Percentiles rank a stretch among this genome's conserved stretches.
Evolutionary conservation across 1,140 invertebrate genomes (phyloP).

Genomic region (Gonatopus flavifemur): DNA sequence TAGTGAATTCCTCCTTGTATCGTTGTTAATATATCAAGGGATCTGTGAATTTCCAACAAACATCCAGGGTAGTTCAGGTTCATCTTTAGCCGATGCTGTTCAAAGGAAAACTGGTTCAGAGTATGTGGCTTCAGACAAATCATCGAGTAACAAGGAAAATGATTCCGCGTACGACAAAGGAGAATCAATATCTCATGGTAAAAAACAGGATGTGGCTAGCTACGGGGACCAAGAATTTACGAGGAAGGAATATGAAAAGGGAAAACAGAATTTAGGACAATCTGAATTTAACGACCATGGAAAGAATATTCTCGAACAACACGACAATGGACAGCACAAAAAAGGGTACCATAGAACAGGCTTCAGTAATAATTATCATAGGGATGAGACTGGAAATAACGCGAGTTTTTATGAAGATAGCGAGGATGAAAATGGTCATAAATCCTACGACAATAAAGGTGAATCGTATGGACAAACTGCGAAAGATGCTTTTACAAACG

Average conservation of each 20-base stretch:
- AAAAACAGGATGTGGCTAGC: conserved; percentile 21
- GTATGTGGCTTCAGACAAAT: conserved; percentile 18
- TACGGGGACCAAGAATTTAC: conserved; percentile 25
- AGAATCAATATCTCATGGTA: conserved; percentile 17
- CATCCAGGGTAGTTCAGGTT: too few species aligned
- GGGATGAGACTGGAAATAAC: conserved; percentile 67
- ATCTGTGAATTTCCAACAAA: conserved; percentile 6
- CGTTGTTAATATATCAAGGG: too few species aligned
- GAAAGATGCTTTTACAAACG: conserved; percentile 54
- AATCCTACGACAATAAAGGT: conserved; percentile 55
- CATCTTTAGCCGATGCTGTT: conserved; percentile 6
- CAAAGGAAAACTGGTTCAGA: conserved; percentile 17
- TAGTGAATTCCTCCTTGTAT: too few species aligned
- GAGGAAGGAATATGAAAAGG: conserved; percentile 28
- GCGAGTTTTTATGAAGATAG: conserved; percentile 67
- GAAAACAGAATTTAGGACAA: conserved; percentile 22
- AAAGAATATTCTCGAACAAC: conserved; percentile 22
- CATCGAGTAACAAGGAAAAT: conserved; percentile 17
- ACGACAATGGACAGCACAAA: conserved; percentile 49
- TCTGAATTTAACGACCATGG: conserved; percentile 22
- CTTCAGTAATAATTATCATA: conserved; percentile 67
- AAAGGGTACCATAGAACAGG: conserved; percentile 68
- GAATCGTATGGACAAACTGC: conserved; percentile 56
- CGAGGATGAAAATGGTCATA: conserved; percentile 62
- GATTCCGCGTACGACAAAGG: conserved; percentile 13